These are phyloP conservation scores for Poecilia latipinna DNA, from an alignment of 2,113 vertebrate species.

Conservation along the genomic window DNA sequence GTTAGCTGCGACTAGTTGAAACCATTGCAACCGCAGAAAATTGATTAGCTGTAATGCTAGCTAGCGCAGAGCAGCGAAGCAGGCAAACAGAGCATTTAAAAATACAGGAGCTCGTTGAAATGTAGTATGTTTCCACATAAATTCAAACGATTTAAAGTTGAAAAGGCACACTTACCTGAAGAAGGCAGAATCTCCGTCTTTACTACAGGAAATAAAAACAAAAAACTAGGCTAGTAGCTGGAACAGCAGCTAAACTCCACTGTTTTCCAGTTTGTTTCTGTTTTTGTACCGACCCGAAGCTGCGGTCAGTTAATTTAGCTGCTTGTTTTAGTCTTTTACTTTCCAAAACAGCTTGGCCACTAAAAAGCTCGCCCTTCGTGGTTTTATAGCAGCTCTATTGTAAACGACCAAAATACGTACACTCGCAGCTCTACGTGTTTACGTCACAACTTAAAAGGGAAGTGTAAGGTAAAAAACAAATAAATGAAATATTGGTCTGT, in stretches of 20 bases:
- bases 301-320: background rate
- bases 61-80: background rate
- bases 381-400: no score
- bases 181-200: background rate
- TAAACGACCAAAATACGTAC: no score
- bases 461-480: no score
- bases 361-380: background rate
- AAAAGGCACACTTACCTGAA: background rate
- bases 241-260: background rate
- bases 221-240: background rate
- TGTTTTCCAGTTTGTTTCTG: background rate
- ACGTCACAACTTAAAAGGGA: no score
- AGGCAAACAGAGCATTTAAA: background rate
- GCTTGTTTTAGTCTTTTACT: background rate
- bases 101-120: background rate
- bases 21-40: background rate
- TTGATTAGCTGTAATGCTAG: background rate
- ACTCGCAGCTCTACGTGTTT: no score
- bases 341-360: background rate
- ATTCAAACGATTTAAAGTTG: background rate
- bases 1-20: background rate
- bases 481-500: no score
- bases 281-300: background rate
- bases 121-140: background rate
- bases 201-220: background rate